phyloP scores from a whole-genome alignment of 1,140 invertebrate genomes.

The Zaprionus nigranus region DNA sequence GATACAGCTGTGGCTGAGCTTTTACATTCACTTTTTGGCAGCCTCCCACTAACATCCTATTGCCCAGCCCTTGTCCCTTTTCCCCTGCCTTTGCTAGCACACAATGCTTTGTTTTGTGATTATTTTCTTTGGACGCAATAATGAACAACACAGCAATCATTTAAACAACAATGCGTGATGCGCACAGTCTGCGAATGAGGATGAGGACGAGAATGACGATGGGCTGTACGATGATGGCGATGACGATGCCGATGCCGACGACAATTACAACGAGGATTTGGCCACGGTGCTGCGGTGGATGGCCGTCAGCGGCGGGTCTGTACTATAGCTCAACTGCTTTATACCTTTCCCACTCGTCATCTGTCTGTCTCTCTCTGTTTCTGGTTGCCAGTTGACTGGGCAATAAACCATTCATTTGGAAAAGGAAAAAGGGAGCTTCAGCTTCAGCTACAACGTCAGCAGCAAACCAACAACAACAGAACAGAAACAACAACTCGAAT shows the following conservation, averaged over 20 bases:
- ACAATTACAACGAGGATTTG: conserved; percentile 72
- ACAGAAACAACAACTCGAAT: conserved; percentile 27
- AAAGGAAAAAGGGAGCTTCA: conserved; percentile 75
- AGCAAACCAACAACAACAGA: conserved; percentile 13
- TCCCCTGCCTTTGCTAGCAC: not conserved
- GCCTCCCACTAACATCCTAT: not conserved
- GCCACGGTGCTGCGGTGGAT: conserved; percentile 60
- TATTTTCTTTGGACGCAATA: conserved; percentile 55
- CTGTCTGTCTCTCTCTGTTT: conserved; percentile 34
- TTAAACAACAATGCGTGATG: conserved; percentile 66
- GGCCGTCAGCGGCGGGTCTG: conserved; percentile 48
- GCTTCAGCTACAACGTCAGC: conserved; percentile 32
- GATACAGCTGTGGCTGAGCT: not conserved
- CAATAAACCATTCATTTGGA: conserved; percentile 72
- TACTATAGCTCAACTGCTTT: conserved; percentile 5
- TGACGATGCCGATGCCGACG: conserved; percentile 39
- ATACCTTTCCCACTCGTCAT: conserved; percentile 7
- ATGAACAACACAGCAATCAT: conserved; percentile 65
- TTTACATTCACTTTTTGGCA: not conserved
- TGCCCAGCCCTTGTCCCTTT: not conserved
- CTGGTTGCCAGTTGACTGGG: conserved; percentile 71
- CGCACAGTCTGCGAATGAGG: conserved; percentile 40
- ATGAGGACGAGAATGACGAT: conserved; percentile 26
- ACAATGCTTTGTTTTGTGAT: conserved; percentile 59
- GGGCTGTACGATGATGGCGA: conserved; percentile 38